Base-by-base conservation (phyloP, 2,797 vertebrate genomes). In the Synaphobranchus kaupii region DNA sequence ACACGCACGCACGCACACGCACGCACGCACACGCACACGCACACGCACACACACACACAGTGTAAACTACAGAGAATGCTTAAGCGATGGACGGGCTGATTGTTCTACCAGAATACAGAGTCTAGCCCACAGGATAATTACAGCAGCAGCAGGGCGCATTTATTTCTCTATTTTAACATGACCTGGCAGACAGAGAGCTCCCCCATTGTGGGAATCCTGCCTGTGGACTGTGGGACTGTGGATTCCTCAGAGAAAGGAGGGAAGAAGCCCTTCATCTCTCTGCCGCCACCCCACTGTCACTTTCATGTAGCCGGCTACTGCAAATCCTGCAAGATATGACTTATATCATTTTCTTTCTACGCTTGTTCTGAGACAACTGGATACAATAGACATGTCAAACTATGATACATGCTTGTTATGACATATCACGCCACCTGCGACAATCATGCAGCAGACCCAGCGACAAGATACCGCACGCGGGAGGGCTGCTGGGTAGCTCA, bases 201-300 rank as follows among this genome's bases (percentile, higher is more conserved):
- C 39, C 58, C 84, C 56, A 82, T 54, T 66, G 83, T 82, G 60
- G 87, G 84, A 87, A 48, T 44, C 1, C 68, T 85, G 91, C 90
- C 89, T 88, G 88, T 31, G 54, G 3, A 52, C 50, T 52, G 50
- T 52, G 50, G 56, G 68, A 68, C 84, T 89, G 44, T 5, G 25
- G 87, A 87, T 88, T 31, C 66, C 54, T 89, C 86, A 25, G 66
- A 88, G 71, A 76, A 12, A 39, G 9, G 25, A 68, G 86, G 88
- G 88, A 90, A 52, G 86, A 85, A 84, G 76, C 50, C 80, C 84
- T 90, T 90, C 87, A 88, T 89, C 84, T 85, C 39, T 78, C 34
- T 48, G 15, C 84, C 68, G 48, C 66, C 54, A 44, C 60, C 86
- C 73, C 34, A 48, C 86, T 83, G 73, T 80, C 66, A 83, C 88